Conservation (phyloP, 2,797 vertebrate species). For the Paedocypris micromegethes region DNA sequence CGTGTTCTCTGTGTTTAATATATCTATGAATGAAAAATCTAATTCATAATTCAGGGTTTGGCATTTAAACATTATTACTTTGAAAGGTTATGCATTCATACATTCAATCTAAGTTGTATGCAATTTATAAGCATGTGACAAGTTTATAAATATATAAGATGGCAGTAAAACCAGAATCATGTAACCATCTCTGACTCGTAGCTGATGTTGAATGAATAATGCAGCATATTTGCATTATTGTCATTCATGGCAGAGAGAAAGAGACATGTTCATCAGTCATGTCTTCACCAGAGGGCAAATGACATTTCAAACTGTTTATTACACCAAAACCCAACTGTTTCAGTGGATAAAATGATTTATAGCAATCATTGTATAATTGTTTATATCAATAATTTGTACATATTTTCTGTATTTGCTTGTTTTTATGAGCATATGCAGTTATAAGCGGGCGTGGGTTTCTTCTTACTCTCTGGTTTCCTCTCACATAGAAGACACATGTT, state of each 20-base stretch:
- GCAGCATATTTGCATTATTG: slow-evolving; percentile 33
- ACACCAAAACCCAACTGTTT: slow-evolving; percentile 12
- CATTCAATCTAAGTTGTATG: slow-evolving; percentile 1
- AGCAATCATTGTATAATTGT: too few species aligned
- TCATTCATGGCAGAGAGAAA: slow-evolving; percentile 15
- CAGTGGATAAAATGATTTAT: too few species aligned
- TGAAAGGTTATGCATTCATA: not conserved
- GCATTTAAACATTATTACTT: slow-evolving; percentile 8
- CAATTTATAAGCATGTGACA: slow-evolving; percentile 4
- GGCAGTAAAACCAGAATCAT: slow-evolving; percentile 4
- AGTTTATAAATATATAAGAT: slow-evolving; percentile 20
- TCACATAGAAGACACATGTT: too few species aligned
- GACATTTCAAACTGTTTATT: slow-evolving; percentile 22
- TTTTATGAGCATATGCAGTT: too few species aligned
- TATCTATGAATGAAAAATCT: not conserved
- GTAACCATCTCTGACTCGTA: slow-evolving; percentile 13
- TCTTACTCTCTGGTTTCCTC: too few species aligned
- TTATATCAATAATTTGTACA: too few species aligned
- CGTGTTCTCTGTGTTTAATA: not conserved
- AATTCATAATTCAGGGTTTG: slow-evolving; percentile 2
- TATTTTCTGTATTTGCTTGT: too few species aligned
- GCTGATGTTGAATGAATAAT: slow-evolving; percentile 28
- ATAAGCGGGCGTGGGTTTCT: too few species aligned
- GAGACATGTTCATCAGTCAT: slow-evolving; percentile 24
- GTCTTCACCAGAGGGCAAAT: slow-evolving; percentile 8